Base-by-base conservation (phyloP, 2,113 vertebrate species). In the Nasalis larvatus region DNA sequence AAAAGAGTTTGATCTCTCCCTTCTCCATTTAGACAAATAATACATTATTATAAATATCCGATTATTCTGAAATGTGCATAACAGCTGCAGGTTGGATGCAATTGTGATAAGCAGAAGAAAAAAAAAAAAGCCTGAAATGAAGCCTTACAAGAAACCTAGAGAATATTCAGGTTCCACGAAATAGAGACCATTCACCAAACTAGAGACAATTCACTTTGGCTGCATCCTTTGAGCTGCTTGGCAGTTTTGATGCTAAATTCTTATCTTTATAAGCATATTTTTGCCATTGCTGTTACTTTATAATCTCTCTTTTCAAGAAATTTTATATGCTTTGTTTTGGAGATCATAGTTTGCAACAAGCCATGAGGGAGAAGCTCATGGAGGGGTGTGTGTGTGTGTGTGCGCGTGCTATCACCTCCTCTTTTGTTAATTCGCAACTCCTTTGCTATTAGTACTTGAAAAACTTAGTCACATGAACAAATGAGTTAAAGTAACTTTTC, bases 181-280 rank as follows among this genome's bases (percentile, higher is more conserved):
- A 23, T 30, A 6, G 47, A 86, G 40, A 66, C 1, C 11, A 32
- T 89, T 84, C n/a, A 13, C 60, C 60, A 63, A 45, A 77, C 27
- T 25, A 6, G 47, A 86, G 45, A 71, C 1, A 18, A 27, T 89
- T 84, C 40, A 8, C 32, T 74, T 86, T 30, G 89, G 6, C 40
- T 89, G 35, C 35, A 45, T n/a, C 86, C 89, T 56, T 18, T 78
- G 85, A 84, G 76, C 32, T 10, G 3, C 13, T 17, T 56, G 45
- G 37, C 32, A 85, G n/a, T 86, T 97, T 91, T 74, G n/a, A 66
- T 74, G 58, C n/a, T 89, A 93, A 97, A 84, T 89, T 40, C 47
- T 68, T 58, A 18, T 60, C 37, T 97, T 91, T 90, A 37, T 68
- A 56, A 8, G 52, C 88, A 58, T 63, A 54, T n/a, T 96, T 87